Evolutionary conservation across 2,797 vertebrate species (phyloP).

Genomic region (Semotilus atromaculatus): DNA sequence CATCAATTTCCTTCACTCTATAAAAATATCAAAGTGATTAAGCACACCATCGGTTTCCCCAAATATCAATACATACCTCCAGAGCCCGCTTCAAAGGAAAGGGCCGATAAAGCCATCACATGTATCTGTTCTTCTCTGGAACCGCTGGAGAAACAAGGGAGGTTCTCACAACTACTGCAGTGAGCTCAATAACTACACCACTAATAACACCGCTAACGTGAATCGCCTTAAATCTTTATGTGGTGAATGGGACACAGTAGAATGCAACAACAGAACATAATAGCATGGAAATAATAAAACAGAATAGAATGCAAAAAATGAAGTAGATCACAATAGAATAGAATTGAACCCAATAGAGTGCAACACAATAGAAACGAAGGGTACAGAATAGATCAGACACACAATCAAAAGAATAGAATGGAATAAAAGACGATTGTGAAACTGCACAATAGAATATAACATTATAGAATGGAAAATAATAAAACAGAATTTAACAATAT

Average conservation of each 20-base stretch:
- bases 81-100: slow-evolving; percentile 73
- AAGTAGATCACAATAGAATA: neutral
- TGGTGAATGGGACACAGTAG: neutral
- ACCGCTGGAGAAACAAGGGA: neutral
- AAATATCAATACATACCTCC: slow-evolving; percentile 76
- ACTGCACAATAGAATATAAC: neutral
- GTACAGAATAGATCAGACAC: neutral
- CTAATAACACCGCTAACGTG: neutral
- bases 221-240: neutral
- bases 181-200: slow-evolving; percentile 1
- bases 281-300: neutral
- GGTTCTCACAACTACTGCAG: slow-evolving; percentile 7
- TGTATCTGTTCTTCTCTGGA: slow-evolving; percentile 20
- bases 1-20: slow-evolving; percentile 75
- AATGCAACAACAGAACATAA: neutral
- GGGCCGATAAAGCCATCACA: slow-evolving; percentile 56
- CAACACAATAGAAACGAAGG: neutral
- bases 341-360: neutral
- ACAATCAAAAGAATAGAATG: neutral
- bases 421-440: neutral
- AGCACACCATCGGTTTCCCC: slow-evolving; percentile 68
- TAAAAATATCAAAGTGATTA: slow-evolving; percentile 74
- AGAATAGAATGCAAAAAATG: neutral
- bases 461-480: neutral
- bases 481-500: neutral